These are phyloP conservation scores for Semnornis frantzii DNA, from an alignment of 2,113 vertebrate species.

Conservation along the genomic window DNA sequence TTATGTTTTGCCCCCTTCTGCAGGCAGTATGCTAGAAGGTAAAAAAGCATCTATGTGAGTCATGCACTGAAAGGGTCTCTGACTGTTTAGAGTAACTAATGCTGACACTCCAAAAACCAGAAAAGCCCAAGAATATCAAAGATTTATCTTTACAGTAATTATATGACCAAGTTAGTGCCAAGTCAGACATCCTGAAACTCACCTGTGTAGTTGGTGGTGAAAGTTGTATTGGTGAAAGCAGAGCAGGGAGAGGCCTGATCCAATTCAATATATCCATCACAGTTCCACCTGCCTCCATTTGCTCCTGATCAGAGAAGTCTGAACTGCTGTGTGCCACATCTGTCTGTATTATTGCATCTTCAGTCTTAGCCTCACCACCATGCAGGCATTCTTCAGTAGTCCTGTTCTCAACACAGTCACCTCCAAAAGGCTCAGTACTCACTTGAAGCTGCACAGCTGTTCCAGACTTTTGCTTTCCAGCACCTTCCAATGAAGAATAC, in stretches of 20 bases:
- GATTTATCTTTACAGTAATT: background rate
- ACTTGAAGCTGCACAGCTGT: conserved; percentile 13
- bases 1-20: background rate
- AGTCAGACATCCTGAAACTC: conserved; percentile 40
- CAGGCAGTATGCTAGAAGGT: background rate
- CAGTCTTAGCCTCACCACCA: background rate
- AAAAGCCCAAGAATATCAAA: background rate
- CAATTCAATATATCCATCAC: conserved; percentile 76
- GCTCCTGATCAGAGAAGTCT: background rate
- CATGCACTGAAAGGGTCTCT: too few relatives aligned
- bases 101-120: background rate
- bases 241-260: conserved; percentile 81
- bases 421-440: background rate
- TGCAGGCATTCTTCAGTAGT: background rate
- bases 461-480: conserved; percentile 1
- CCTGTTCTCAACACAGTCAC: background rate
- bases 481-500: background rate
- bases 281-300: conserved; percentile 21
- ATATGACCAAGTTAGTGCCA: background rate
- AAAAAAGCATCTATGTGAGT: background rate
- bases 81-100: background rate
- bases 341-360: background rate
- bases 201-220: conserved; percentile 57
- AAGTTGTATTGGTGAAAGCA: conserved; percentile 85
- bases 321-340: background rate